phyloP scores from a whole-genome alignment of 2,113 vertebrate species.

The Microcebus ravelobensis region DNA sequence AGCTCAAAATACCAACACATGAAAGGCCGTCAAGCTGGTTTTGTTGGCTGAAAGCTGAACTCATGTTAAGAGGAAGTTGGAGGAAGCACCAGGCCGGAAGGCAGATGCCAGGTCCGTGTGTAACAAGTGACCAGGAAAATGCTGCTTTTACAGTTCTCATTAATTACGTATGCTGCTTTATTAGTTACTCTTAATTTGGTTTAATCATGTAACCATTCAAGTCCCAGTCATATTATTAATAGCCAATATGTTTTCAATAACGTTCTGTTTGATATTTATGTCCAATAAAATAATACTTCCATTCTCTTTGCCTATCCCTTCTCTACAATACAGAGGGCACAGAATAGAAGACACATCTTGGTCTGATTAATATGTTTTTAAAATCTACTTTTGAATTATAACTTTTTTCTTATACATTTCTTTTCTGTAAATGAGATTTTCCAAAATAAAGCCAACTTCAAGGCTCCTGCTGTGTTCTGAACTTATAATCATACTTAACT shows the following conservation, averaged over 20 bases:
- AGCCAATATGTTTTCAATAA: background rate
- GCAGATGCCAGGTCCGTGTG: background rate
- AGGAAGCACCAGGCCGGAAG: background rate
- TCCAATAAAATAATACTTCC: background rate
- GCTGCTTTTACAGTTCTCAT: background rate
- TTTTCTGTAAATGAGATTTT: background rate
- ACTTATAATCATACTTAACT: background rate
- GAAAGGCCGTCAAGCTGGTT: fast-evolving
- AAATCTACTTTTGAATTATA: background rate
- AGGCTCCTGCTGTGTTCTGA: background rate
- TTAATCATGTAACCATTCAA: background rate
- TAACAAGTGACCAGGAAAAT: background rate
- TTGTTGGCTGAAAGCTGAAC: background rate
- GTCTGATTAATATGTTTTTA: background rate
- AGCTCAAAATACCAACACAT: background rate
- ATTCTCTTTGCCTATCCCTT: background rate
- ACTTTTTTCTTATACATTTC: background rate
- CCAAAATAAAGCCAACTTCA: conserved; percentile 1
- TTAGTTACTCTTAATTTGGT: background rate
- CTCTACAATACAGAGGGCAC: background rate
- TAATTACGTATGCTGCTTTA: background rate
- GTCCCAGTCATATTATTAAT: background rate
- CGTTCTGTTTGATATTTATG: background rate
- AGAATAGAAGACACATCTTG: background rate
- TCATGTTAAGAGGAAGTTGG: background rate